Evolutionary conservation across 2,888 invertebrate species (phyloP), one percentile per base, ranked within the genome.

Genomic region (Rhagonycha lutea): DNA sequence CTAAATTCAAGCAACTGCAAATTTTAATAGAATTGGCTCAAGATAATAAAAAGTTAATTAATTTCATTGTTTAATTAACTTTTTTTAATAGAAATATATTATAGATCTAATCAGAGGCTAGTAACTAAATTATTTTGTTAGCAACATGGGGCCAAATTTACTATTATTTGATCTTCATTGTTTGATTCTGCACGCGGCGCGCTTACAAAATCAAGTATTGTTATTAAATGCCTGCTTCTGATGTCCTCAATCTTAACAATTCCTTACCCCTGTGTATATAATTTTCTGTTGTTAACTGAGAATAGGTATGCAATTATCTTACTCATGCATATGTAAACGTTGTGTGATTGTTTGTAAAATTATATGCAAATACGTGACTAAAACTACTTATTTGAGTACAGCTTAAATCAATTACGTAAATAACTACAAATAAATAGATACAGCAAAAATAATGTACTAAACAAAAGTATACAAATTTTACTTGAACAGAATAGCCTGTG

Each of bases 191-290:
- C 68, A 77, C 77, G 77, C 77, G 69, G 70, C 74, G 74, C 72
- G 74, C 74, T 72, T 74, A 72, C 72, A 61, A 77, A 79, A 79
- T 79, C 78, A 79, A 73, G 74, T 75, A 80, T 80, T 80, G 80
- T 80, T 77, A 78, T 74, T 65, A 76, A 78, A 80, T 78, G 80
- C 78, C 80, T 80, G 80, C 71, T 75, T 73, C 76, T 80, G 80
- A 80, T 79, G 76, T 72, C 77, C 71, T 77, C 65, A 60, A 77
- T 60, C 71, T 65, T 28, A 74, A 79, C 79, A 80, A 79, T 78
- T 80, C 80, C 76, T 79, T 78, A 73, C 76, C 76, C 78, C 72
- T 26, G 23, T 14, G 24, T 65, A 65, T 26, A 65, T 65, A 26
- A 71, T 68, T 28, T 69, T 67, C 70, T 47, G 68, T 76, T 77